phyloP scores from a whole-genome alignment of 2,888 invertebrate genomes.

The Trachelus stipa region DNA sequence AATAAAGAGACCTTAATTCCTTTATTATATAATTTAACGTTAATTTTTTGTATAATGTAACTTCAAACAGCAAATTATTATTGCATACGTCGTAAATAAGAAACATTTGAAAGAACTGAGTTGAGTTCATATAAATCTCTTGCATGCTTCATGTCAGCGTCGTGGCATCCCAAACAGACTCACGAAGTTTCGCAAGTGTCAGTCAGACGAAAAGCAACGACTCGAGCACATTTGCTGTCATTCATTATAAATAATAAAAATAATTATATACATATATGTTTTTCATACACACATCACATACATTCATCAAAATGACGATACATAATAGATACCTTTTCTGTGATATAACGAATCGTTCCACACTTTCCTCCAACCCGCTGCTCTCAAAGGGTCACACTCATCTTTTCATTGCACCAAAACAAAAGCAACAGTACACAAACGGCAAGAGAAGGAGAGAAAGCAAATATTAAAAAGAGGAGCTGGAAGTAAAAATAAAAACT shows the following conservation, averaged over 20 bases:
- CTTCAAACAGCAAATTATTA: neutral
- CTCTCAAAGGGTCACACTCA: neutral
- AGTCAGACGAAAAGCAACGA: neutral
- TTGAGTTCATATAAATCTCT: neutral
- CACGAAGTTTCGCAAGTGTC: neutral
- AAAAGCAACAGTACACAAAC: neutral
- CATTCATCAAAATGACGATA: neutral
- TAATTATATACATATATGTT: neutral
- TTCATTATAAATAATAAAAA: neutral
- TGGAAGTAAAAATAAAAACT: neutral
- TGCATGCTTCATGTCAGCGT: neutral
- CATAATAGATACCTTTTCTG: conserved; percentile 2
- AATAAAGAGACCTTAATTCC: neutral
- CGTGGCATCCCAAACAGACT: neutral
- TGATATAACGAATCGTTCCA: neutral
- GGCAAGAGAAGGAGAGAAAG: neutral
- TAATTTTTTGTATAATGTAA: neutral
- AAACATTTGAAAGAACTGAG: neutral
- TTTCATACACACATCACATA: neutral
- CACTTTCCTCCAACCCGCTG: neutral
- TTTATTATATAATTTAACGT: neutral
- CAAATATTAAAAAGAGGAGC: neutral
- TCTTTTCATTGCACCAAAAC: conserved; percentile 1
- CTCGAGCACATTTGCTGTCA: neutral
- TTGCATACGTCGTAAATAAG: neutral